Conservation (phyloP, 2,797 vertebrate genomes). For the Heliangelus exortis region DNA sequence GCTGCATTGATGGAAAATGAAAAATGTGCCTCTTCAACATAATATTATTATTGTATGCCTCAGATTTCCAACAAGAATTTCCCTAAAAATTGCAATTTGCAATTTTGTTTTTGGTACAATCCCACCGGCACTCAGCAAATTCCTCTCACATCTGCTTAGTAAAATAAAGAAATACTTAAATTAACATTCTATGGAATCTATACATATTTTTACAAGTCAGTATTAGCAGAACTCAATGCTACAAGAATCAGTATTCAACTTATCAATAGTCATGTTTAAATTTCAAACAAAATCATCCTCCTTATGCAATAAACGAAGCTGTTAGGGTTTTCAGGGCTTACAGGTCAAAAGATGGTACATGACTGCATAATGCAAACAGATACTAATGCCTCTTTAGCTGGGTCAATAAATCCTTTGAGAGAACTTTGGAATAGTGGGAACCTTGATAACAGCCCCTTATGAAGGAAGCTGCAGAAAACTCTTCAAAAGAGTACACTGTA, state of each 20-base stretch:
- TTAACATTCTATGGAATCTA: not conserved
- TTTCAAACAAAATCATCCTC: not conserved
- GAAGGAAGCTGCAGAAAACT: not conserved
- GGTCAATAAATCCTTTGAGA: constrained; percentile 5
- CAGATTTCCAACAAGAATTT: not conserved
- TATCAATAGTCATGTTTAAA: not conserved
- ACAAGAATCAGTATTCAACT: not conserved
- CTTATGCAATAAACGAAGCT: not conserved
- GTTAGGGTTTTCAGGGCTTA: not conserved
- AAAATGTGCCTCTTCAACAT: not conserved
- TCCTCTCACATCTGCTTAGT: not conserved
- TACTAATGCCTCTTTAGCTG: not conserved
- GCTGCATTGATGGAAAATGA: not conserved
- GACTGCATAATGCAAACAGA: not conserved
- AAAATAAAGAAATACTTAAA: not conserved
- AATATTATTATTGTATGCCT: not conserved
- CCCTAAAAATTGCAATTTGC: not conserved
- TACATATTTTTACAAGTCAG: not conserved
- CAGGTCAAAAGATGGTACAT: not conserved
- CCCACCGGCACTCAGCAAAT: not conserved
- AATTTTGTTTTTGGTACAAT: not conserved
- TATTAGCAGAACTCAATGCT: not conserved
- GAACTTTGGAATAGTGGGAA: not conserved
- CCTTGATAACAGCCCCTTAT: not conserved
- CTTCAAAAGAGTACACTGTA: not conserved